Evolutionary conservation across 1,140 invertebrate genomes (phyloP), one percentile per base, ranked within the genome.

Genomic region (Cyphomyrmex costatus): DNA sequence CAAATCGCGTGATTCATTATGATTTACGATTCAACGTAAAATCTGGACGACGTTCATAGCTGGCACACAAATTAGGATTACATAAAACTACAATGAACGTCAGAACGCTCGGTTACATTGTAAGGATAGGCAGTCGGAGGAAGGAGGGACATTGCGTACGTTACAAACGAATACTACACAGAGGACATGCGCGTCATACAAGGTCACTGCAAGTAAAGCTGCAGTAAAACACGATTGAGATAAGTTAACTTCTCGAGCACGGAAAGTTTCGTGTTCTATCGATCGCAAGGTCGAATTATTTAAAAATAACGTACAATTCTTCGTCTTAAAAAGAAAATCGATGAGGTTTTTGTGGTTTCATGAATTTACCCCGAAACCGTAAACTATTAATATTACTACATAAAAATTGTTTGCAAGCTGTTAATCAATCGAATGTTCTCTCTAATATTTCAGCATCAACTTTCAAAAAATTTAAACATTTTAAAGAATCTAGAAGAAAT

Each of bases 61-160:
- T 73, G 79, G 68, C 68, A 21, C 56, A 83, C 27, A 83, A 83
- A 83, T 83, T 83, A 61, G 24, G 36, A 74, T 83, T 83, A 83
- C n/a, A 46, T 83, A 83, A 83, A 83, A 74, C 19, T 49, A 16
- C 12, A 14, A 60, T 24, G 14, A 73, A 56, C 12, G 51, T 24
- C 33, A 68, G n/a, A 80, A 56, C 14, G 24, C 7, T 10, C 36
- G 16, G 49, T 53, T 46, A 74, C 3, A 60, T 33, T 49, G 36
- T 49, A 46, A 73, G 51, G 21, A 82, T 58, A 56, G 24, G 27
- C 19, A 16, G 6, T 24, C 14, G 24, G 30, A 66, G 30, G 21
- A 51, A 70, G 21, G 33, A 21, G 21, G 30, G 3, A 60, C 36
- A 82, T 82, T 36, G n/a, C 36, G 24, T 58, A 33, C 6, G 21